Evolutionary conservation across 1,140 invertebrate species (phyloP), one percentile per base, ranked within the genome.

Genomic region (Papilio machaon): DNA sequence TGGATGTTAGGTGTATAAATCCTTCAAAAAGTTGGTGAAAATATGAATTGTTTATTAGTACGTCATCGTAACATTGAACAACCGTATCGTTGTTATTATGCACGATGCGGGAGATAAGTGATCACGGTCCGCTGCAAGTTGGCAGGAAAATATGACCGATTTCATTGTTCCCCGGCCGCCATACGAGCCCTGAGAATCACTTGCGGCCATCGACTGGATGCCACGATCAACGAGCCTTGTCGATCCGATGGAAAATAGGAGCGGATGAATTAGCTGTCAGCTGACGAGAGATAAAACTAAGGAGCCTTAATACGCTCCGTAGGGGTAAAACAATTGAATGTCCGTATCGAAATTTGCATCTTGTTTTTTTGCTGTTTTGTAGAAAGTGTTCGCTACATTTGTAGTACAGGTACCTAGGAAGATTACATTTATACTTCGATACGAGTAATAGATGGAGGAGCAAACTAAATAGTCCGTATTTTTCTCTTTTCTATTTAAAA

Each of bases 141-240:
- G 90, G 88, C 90, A 89, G 91, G 90, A 90, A 92, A 93, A 92
- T 94, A 93, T 94, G 91, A 92, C 90, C 90, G 92, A 92, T 94
- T 91, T 92, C 91, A 94, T 93, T 94, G 92, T 93, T 92, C 88
- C 88, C 87, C 86, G 85, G 80, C 84, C 83, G 89, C 86, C 88
- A 89, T 88, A 88, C 86, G 86, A 30, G 82, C 85, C 87, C 88
- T 90, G 86, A 91, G 91, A 93, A 94, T 93, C 92, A 93, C 92
- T 91, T 89, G 89, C 86, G 87, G 88, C 88, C 91, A 92, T 92
- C 91, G 90, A 90, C 89, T 86, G 90, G 90, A 91, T 90, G 88
- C 88, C 89, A 90, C 91, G 92, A 89, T 92, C 91, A 94, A 94
- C 92, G 92, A 93, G 89, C 85, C 92, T 94, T 93, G 92, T 94